Conservation (phyloP, 2,888 invertebrate species). For the Patella ulyssiponensis region DNA sequence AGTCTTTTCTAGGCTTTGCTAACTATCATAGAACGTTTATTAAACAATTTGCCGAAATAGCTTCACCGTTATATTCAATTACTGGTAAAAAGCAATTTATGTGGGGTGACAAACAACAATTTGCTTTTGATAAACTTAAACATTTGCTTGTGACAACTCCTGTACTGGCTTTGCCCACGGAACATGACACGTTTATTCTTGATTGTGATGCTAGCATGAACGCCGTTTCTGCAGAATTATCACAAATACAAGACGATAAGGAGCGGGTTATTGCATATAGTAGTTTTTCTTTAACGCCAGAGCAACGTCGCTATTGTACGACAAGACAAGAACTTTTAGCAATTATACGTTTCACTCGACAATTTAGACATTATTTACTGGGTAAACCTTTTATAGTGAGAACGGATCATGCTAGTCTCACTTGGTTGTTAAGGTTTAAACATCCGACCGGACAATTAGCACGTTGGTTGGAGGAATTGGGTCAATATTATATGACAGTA, state of each 20-base stretch:
- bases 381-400: slow-evolving; percentile 25
- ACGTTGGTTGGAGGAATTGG: slow-evolving; percentile 25
- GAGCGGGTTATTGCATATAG: slow-evolving; percentile 34
- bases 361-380: slow-evolving; percentile 27
- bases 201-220: slow-evolving; percentile 36
- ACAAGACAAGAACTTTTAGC: slow-evolving; percentile 17
- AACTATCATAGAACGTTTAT: background rate
- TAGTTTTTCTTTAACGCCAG: slow-evolving; percentile 21
- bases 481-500: background rate
- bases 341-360: background rate
- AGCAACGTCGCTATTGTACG: slow-evolving; percentile 31
- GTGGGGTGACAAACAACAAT: slow-evolving; percentile 24
- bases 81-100: slow-evolving; percentile 28
- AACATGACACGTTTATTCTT: slow-evolving; percentile 28
- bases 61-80: slow-evolving; percentile 29
- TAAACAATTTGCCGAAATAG: background rate
- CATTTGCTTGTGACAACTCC: slow-evolving; percentile 21
- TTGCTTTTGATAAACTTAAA: slow-evolving; percentile 16
- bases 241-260: slow-evolving; percentile 29
- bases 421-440: slow-evolving; percentile 24
- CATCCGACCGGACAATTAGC: slow-evolving; percentile 24
- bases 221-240: slow-evolving; percentile 35
- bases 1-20: too few relatives aligned
- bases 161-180: slow-evolving; percentile 26
- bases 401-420: slow-evolving; percentile 33